Conservation (phyloP, 2,113 vertebrate species). For the Onychostruthus taczanowskii region DNA sequence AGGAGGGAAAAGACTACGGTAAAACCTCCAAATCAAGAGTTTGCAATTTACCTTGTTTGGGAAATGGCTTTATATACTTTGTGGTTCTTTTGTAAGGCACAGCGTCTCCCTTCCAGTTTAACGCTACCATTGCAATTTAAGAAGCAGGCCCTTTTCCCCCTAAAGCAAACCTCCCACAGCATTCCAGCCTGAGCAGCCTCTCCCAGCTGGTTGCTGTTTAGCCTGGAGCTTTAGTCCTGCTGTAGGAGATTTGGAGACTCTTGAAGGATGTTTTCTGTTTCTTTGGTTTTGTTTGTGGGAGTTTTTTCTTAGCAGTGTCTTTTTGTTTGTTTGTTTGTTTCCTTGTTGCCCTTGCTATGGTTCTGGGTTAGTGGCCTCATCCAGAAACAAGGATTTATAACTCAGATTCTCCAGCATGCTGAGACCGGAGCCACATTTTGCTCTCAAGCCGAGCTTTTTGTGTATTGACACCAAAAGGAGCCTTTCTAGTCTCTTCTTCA, state of each 20-base stretch:
- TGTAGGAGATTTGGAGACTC: neutral
- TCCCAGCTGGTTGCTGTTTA: neutral
- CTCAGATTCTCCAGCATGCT: neutral
- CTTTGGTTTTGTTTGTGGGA: neutral
- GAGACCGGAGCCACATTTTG: neutral
- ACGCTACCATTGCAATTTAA: neutral
- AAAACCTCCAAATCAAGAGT: neutral
- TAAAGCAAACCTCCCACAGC: accelerated
- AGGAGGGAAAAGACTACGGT: slow-evolving; percentile 93
- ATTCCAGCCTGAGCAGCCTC: neutral
- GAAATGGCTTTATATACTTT: neutral
- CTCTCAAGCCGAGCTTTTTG: neutral
- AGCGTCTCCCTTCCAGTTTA: neutral
- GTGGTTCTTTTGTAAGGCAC: neutral
- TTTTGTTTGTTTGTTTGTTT: neutral
- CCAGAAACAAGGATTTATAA: neutral
- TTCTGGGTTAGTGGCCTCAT: neutral
- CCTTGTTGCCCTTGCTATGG: accelerated
- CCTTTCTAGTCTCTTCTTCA: neutral
- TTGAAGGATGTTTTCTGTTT: neutral
- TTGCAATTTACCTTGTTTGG: neutral
- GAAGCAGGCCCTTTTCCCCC: neutral
- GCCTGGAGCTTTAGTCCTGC: neutral
- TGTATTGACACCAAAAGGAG: accelerated
- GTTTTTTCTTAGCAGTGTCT: neutral